phyloP scores from a whole-genome alignment of 2,113 vertebrate species.

The Xyliphius kryptos region DNA sequence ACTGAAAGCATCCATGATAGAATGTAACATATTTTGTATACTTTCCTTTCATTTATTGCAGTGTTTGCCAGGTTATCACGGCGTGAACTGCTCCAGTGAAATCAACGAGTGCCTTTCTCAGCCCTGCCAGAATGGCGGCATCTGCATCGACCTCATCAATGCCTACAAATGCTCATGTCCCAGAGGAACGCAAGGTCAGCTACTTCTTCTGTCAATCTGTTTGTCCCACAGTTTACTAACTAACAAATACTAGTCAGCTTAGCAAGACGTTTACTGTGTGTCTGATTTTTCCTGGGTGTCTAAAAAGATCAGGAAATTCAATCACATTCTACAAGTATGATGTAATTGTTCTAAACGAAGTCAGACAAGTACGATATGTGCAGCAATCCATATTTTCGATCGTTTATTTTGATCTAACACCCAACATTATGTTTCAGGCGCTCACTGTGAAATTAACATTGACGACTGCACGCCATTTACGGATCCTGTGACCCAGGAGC shows the following conservation, averaged over 20 bases:
- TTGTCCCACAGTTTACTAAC: conserved; percentile 58
- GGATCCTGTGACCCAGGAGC: conserved; percentile 76
- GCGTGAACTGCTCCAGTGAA: conserved; percentile 90
- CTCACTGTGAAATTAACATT: conserved; percentile 92
- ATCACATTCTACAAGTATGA: too few species aligned
- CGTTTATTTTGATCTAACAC: background rate
- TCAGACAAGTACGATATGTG: too few species aligned
- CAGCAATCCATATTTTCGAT: too few species aligned
- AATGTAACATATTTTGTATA: too few species aligned
- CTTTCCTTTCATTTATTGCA: conserved; percentile 50
- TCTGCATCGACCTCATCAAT: conserved; percentile 95
- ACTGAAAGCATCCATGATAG: too few species aligned
- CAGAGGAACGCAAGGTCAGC: conserved; percentile 89
- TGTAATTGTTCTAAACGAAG: too few species aligned
- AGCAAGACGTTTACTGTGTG: conserved; percentile 27
- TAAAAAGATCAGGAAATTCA: conserved; percentile 39
- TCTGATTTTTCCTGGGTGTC: conserved; percentile 53
- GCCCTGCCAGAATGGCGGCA: conserved; percentile 91
- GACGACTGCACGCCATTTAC: conserved; percentile 85
- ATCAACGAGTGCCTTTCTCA: conserved; percentile 93
- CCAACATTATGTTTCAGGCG: conserved; percentile 66
- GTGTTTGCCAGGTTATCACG: conserved; percentile 91
- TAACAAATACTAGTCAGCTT: conserved; percentile 55
- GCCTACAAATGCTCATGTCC: conserved; percentile 99
- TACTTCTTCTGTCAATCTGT: conserved; percentile 26